phyloP scores from a whole-genome alignment of 2,797 vertebrate genomes.

The Otolemur crassicaudatus region DNA sequence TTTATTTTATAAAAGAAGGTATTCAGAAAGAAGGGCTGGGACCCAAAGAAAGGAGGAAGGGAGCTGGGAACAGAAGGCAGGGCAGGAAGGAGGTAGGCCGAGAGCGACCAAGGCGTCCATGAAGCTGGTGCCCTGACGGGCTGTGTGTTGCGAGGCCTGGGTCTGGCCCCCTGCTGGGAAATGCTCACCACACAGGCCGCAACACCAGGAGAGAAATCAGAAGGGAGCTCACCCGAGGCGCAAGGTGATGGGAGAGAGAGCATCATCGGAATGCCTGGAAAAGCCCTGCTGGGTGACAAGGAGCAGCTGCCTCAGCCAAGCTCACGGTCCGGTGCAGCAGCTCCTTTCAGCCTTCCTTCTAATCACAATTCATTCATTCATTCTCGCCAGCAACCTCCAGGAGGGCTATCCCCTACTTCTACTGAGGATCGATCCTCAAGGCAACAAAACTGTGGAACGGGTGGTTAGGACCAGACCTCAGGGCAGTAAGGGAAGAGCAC shows the following conservation, averaged over 20 bases:
- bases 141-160: background rate
- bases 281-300: background rate
- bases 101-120: background rate
- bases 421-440: background rate
- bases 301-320: background rate
- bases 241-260: background rate
- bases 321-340: background rate
- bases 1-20: background rate
- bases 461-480: background rate
- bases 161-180: background rate
- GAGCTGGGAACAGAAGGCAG: background rate
- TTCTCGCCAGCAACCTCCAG: background rate
- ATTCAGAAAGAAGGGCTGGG: background rate
- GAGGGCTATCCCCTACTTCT: background rate
- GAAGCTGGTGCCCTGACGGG: background rate
- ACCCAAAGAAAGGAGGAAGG: background rate
- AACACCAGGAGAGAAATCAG: background rate
- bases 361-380: background rate
- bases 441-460: background rate
- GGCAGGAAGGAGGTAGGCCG: background rate
- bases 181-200: rapidly evolving
- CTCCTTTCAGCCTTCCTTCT: background rate
- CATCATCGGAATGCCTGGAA: background rate
- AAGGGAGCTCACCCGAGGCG: background rate
- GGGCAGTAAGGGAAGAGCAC: background rate